phyloP scores from a whole-genome alignment of 2,113 vertebrate species.

The Tragelaphus buxtoni region DNA sequence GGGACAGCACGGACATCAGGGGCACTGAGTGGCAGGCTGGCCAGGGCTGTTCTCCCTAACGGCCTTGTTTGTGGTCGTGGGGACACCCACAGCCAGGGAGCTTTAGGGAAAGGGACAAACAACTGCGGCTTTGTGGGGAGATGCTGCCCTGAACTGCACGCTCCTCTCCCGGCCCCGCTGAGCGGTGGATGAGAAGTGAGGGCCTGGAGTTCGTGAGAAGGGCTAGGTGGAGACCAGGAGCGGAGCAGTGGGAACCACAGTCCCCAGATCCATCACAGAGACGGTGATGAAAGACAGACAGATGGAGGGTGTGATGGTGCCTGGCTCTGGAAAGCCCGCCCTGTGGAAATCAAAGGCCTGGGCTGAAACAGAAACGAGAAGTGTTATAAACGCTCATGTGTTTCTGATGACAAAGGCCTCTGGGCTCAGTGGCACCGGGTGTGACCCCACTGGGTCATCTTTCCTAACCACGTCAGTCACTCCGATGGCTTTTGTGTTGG shows the following conservation, averaged over 20 bases:
- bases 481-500: neutral
- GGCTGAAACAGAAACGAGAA: neutral
- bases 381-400: accelerated
- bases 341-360: neutral
- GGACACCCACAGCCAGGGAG: neutral
- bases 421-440: neutral
- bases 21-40: neutral
- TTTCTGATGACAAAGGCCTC: neutral
- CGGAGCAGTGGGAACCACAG: neutral
- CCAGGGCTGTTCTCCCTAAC: neutral
- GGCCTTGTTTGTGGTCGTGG: neutral
- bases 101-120: neutral
- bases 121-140: neutral
- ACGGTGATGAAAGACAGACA: neutral
- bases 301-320: neutral
- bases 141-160: accelerated
- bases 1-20: accelerated
- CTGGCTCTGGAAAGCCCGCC: neutral
- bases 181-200: neutral
- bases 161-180: neutral
- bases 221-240: neutral
- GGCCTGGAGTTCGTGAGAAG: neutral
- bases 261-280: neutral
- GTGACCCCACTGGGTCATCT: neutral
- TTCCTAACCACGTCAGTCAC: neutral